Conservation (phyloP, 1,140 invertebrate species). For the Muscidifurax raptorellus region DNA sequence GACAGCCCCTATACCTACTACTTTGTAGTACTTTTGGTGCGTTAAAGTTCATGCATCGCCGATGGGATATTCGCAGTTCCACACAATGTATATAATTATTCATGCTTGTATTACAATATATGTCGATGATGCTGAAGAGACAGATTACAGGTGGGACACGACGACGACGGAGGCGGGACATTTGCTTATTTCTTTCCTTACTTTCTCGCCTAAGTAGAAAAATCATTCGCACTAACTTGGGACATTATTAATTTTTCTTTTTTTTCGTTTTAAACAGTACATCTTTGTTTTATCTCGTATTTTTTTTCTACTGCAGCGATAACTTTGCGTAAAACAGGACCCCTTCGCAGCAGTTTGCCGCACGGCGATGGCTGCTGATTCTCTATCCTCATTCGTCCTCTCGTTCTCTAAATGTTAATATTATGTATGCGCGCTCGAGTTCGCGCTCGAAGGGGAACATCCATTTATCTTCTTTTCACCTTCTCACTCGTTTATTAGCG, state of each 20-base stretch:
- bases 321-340: conserved; percentile 24
- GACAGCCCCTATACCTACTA: conserved; percentile 36
- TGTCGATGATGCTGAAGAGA: conserved; percentile 25
- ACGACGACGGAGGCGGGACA: background rate
- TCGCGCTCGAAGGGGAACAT: conserved; percentile 25
- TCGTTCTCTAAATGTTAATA: conserved; percentile 28
- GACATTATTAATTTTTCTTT: conserved; percentile 56
- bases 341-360: background rate
- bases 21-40: conserved; percentile 49
- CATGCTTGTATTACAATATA: conserved; percentile 41
- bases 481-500: conserved; percentile 62
- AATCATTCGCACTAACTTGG: conserved; percentile 67
- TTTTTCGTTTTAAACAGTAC: conserved; percentile 47
- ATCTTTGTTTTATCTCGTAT: conserved; percentile 25
- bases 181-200: background rate
- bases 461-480: conserved; percentile 22
- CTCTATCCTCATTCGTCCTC: background rate
- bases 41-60: conserved; percentile 42
- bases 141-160: background rate
- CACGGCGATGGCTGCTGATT: background rate
- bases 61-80: conserved; percentile 18
- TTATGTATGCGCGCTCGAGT: conserved; percentile 2
- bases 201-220: conserved; percentile 42
- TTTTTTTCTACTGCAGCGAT: conserved; percentile 39
- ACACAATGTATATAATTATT: conserved; percentile 35